Conservation (phyloP, 2,797 vertebrate species). For the Poecilia gillii region DNA sequence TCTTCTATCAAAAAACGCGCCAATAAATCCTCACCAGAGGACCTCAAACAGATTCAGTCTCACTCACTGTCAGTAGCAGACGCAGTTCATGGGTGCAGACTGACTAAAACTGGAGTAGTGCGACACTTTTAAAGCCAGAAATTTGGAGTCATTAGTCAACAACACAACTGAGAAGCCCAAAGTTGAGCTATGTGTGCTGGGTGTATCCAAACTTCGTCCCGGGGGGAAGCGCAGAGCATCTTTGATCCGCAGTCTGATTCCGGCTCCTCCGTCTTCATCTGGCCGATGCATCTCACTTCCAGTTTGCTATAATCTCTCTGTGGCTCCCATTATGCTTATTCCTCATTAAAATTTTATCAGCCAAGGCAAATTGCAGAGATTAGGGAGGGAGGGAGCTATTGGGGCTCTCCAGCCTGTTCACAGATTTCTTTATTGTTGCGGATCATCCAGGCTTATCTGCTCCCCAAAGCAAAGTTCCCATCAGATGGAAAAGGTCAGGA, state of each 20-base stretch:
- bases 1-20: not conserved
- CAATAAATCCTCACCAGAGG: not conserved
- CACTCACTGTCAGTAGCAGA: not conserved
- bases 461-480: constrained; percentile 69
- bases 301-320: constrained; percentile 72
- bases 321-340: constrained; percentile 78
- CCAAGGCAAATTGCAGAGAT: constrained; percentile 80
- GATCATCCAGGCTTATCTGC: constrained; percentile 77
- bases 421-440: constrained; percentile 76
- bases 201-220: constrained; percentile 17
- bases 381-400: constrained; percentile 57
- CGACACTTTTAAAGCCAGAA: constrained; percentile 1
- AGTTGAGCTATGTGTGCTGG: constrained; percentile 6
- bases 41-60: constrained; percentile 4
- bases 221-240: not conserved
- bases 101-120: not conserved
- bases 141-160: constrained; percentile 7
- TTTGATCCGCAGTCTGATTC: constrained; percentile 43
- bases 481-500: constrained; percentile 68
- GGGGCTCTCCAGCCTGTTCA: constrained; percentile 62
- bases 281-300: constrained; percentile 60
- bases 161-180: not conserved
- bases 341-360: constrained; percentile 82
- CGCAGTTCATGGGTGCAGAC: not conserved
- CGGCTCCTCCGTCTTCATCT: constrained; percentile 46